Conservation (phyloP, 2,113 vertebrate species). For the Halichoeres trimaculatus region DNA sequence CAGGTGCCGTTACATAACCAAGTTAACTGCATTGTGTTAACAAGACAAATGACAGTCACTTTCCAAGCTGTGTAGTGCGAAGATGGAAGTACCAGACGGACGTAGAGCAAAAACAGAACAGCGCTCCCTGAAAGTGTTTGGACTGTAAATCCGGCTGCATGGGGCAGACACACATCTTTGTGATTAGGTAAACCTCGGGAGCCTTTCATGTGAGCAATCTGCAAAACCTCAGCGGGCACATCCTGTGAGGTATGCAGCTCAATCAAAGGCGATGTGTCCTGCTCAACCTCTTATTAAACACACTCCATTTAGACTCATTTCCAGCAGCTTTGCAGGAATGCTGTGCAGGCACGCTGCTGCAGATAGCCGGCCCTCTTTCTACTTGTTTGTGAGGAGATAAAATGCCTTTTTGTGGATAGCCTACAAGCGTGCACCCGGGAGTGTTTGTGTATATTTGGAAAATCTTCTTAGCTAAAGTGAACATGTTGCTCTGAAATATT, state of each 20-base stretch:
- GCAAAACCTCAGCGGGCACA: constrained; percentile 72
- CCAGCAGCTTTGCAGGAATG: constrained; percentile 47
- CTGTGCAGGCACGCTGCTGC: constrained; percentile 7
- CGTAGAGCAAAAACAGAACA: constrained; percentile 50
- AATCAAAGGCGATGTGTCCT: constrained; percentile 62
- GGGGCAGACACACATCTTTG: constrained; percentile 71
- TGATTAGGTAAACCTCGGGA: constrained; percentile 76
- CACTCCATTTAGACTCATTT: constrained; percentile 59
- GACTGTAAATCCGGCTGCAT: constrained; percentile 61
- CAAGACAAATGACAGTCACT: constrained; percentile 56
- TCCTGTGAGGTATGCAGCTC: constrained; percentile 69
- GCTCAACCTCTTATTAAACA: constrained; percentile 70
- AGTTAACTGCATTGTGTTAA: constrained; percentile 62
- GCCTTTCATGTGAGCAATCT: constrained; percentile 75
- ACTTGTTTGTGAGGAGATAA: constrained; percentile 46
- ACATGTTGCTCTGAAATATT: constrained; percentile 79
- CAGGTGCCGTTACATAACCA: constrained; percentile 70
- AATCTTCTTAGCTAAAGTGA: constrained; percentile 67
- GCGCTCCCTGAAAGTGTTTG: constrained; percentile 62
- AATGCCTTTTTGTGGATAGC: constrained; percentile 46
- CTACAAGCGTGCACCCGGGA: constrained; percentile 36
- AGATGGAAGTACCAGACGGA: constrained; percentile 35
- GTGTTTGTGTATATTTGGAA: constrained; percentile 65
- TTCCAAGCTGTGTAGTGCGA: constrained; percentile 22
- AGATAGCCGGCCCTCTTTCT: constrained; percentile 24